phyloP scores from a whole-genome alignment of 2,113 vertebrate species.

The Corydoras sp. region DNA sequence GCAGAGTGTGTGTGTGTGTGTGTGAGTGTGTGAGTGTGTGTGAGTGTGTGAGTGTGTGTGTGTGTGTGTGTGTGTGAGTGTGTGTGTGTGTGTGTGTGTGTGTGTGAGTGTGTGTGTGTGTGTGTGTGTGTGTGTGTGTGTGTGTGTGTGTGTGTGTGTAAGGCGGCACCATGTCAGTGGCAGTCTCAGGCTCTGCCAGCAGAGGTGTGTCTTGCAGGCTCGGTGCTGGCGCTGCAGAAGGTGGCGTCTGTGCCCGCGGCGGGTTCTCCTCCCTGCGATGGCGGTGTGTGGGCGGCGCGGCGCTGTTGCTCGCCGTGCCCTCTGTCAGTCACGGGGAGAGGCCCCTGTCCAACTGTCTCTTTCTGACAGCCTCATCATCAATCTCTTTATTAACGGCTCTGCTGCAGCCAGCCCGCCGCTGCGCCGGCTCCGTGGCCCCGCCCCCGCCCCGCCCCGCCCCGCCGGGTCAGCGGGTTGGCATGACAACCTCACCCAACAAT shows the following conservation, averaged over 20 bases:
- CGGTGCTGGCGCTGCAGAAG: conserved; percentile 47
- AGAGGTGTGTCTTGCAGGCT: conserved; percentile 35
- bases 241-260: conserved; percentile 46
- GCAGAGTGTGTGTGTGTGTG: no score
- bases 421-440: conserved; percentile 54
- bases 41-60: no score
- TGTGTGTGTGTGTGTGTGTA: neutral
- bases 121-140: conserved; percentile 32
- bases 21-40: no score
- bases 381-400: conserved; percentile 97
- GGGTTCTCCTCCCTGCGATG: conserved; percentile 58
- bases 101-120: conserved; percentile 23
- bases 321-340: conserved; percentile 89
- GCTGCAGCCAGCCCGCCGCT: conserved; percentile 72
- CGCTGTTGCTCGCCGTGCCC: conserved; percentile 79
- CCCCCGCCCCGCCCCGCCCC: no score
- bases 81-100: conserved; percentile 4
- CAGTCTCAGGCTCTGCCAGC: conserved; percentile 56
- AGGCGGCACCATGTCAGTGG: conserved; percentile 27
- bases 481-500: no score
- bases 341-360: conserved; percentile 96
- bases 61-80: neutral
- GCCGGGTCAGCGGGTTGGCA: conserved; percentile 7
- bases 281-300: conserved; percentile 67
- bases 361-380: conserved; percentile 88